A percentile compares a stretch with the other conserved stretches of the same genome.
phyloP scores from a whole-genome alignment of 2,113 vertebrate species.

The Colius striatus region DNA sequence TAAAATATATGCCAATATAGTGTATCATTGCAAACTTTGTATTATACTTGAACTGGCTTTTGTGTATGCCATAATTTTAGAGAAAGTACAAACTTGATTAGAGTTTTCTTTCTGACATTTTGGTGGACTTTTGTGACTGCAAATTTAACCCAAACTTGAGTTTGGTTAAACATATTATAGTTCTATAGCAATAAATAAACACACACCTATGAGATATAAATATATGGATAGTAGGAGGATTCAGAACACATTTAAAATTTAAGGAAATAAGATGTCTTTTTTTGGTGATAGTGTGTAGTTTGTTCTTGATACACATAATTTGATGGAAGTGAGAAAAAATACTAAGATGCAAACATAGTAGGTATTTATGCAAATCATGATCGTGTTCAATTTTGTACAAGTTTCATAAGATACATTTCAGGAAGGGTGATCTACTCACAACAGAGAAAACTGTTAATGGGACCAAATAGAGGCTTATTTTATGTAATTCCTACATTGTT shows the following conservation, averaged over 20 bases:
- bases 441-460: not conserved
- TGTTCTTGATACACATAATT: not conserved
- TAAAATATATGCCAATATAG: not conserved
- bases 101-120: not conserved
- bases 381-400: not conserved
- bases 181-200: not conserved
- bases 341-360: not conserved
- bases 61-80: not conserved
- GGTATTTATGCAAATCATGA: not conserved
- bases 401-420: not conserved
- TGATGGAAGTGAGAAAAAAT: not conserved
- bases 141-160: not conserved
- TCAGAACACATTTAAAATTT: not conserved
- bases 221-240: not conserved
- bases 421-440: not conserved
- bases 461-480: not conserved
- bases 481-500: not conserved
- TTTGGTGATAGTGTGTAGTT: not conserved
- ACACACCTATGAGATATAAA: not conserved
- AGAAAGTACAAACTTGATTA: not conserved
- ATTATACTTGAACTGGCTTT: not conserved
- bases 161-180: not conserved
- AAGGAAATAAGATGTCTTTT: not conserved
- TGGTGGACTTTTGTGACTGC: not conserved
- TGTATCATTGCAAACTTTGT: not conserved